Evolutionary conservation across 1,140 invertebrate species (phyloP), one percentile per base, ranked within the genome.

Genomic region (Oscheius sp.): DNA sequence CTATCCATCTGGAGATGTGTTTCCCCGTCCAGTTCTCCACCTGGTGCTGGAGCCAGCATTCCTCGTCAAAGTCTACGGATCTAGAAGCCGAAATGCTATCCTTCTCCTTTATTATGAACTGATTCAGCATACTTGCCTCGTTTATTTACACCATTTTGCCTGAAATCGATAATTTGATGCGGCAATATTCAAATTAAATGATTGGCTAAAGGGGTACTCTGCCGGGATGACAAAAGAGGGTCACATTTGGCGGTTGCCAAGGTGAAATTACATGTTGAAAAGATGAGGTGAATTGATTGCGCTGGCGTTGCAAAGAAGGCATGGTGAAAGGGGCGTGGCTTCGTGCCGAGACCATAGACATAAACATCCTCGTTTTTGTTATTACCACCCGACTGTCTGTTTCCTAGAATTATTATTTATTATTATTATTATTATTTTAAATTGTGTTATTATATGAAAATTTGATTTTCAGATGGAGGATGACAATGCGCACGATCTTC

Each of bases 1-100:
- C 63, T 36, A 76, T 74, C 74, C 74, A 76, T 72, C 28, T 46
- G n/a, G 64, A 46, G 28, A 76, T 72, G 34, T 76, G 75, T 61
- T 74, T 67, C 26, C 62, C 69, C 20, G 26, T 74, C 74, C 74
- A 76, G 18, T 36, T 35, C 34, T 74, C 70, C 7, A 76, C 45
- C 38, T 64, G 52, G n/a, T 55, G 15, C 49, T 55, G 49, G 15
- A 55, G 49, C 7, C 15, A 55, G 49, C 23, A 55, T 26, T 55
- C 49, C 7, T 55, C 49, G 7, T 55, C 49, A 23, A 55, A 20
- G 7, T 55, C 49, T 4, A 26, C 7, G 7, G 28, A 4, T 15
- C 49, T 15, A 45, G 1, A 65, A 45, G 26, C 62, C 62, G 3
- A 45, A 45, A 7, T 36, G 23, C 49, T 55, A n/a, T 42, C 38